Percentiles rank a stretch among this genome's conserved stretches.
These are phyloP conservation scores for Cryptocephalus moraei DNA, from an alignment of 2,888 invertebrate genomes.

Conservation along the genomic window DNA sequence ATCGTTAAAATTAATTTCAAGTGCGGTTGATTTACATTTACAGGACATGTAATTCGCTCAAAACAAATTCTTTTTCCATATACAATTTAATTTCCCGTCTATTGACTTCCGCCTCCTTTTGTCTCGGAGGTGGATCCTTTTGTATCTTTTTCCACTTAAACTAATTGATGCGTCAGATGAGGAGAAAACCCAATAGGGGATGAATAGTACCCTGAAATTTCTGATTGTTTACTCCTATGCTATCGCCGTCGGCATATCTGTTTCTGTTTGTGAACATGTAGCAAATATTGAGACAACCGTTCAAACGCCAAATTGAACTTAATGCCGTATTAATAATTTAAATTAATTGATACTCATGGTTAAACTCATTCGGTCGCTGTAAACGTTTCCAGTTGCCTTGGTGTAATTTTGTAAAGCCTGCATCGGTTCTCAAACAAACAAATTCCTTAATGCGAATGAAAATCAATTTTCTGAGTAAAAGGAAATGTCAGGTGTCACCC, in stretches of 20 bases:
- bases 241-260: conserved; percentile 6
- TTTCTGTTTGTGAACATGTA: conserved; percentile 8
- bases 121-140: too few relatives aligned
- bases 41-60: too few relatives aligned
- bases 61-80: too few relatives aligned
- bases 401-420: too few relatives aligned
- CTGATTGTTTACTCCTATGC: background rate
- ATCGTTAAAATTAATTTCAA: too few relatives aligned
- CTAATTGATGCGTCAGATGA: background rate
- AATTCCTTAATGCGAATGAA: too few relatives aligned
- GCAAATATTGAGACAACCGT: conserved; percentile 16
- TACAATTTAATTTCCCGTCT: too few relatives aligned
- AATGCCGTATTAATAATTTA: conserved; percentile 13
- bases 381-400: background rate
- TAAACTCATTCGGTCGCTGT: conserved; percentile 8
- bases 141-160: background rate
- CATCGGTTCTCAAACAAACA: too few relatives aligned
- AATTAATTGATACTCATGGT: conserved; percentile 10
- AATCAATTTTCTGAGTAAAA: too few relatives aligned
- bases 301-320: conserved; percentile 14
- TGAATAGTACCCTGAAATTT: background rate
- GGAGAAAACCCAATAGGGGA: background rate
- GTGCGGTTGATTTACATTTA: too few relatives aligned
- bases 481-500: conserved; percentile 33
- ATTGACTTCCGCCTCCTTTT: too few relatives aligned